Evolutionary conservation across 2,113 vertebrate genomes (phyloP).

Genomic region (Callocephalon fimbriatum): DNA sequence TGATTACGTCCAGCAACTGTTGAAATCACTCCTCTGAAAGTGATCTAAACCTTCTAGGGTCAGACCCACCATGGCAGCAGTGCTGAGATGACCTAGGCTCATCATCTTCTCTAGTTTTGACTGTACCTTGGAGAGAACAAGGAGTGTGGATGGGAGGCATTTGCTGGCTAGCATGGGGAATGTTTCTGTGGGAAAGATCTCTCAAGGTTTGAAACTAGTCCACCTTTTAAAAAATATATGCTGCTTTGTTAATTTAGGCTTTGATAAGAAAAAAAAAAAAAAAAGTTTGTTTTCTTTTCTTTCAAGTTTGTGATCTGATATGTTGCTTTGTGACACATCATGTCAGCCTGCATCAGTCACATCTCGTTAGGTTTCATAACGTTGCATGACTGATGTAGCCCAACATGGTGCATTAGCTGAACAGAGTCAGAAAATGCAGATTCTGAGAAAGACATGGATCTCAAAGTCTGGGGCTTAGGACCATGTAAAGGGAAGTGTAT

Average conservation of each 20-base stretch:
- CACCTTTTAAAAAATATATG: conserved; percentile 41
- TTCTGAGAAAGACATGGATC: conserved; percentile 12
- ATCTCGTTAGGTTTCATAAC: conserved; percentile 57
- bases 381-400: conserved; percentile 64
- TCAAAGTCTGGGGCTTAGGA: neutral
- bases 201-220: neutral
- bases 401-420: conserved; percentile 47
- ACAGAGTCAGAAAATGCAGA: conserved; percentile 15
- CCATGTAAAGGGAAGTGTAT: neutral
- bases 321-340: conserved; percentile 68
- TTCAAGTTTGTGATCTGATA: conserved; percentile 68
- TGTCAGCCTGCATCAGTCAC: conserved; percentile 72
- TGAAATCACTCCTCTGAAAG: neutral
- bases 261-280: neutral
- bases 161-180: neutral
- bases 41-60: neutral
- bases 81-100: neutral
- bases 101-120: neutral
- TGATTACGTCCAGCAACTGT: neutral
- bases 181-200: neutral
- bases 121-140: neutral
- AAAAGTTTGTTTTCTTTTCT: conserved; percentile 48
- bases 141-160: neutral
- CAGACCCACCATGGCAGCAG: neutral
- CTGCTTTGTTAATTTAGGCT: conserved; percentile 53